Percentiles rank a stretch among this genome's conserved stretches.
These are phyloP conservation scores for Poecile montanus DNA, from an alignment of 2,797 vertebrate genomes.

Conservation along the genomic window DNA sequence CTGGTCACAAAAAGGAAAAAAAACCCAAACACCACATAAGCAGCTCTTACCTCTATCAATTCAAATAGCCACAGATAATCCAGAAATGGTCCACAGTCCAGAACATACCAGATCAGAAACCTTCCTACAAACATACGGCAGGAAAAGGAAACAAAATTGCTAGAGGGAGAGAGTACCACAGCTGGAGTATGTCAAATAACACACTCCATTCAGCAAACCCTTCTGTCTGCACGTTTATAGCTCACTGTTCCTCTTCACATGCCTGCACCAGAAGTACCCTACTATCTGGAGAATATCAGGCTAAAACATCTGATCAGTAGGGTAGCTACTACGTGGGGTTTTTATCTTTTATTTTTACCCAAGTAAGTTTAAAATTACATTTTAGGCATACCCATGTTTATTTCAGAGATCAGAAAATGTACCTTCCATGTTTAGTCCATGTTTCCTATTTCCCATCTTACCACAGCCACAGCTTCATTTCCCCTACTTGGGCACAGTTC, in stretches of 20 bases:
- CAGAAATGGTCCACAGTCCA: neutral
- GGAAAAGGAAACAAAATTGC: neutral
- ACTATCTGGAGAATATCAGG: neutral
- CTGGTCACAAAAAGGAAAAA: neutral
- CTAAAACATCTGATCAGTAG: neutral
- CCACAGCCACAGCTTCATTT: neutral
- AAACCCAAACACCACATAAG: neutral
- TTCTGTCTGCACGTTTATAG: neutral
- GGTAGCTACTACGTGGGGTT: neutral
- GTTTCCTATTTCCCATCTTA: neutral
- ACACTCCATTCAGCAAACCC: neutral
- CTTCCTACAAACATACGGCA: neutral
- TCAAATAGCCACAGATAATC: neutral
- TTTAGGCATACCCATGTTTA: neutral
- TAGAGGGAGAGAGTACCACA: neutral
- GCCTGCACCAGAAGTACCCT: neutral
- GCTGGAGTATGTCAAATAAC: neutral
- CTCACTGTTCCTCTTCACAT: neutral
- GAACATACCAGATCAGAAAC: neutral
- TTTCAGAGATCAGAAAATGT: neutral
- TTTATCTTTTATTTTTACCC: neutral
- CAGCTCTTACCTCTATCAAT: neutral
- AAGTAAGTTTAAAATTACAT: neutral
- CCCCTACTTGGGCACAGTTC: accelerated
- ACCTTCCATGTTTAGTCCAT: neutral